Evolutionary conservation across 2,113 vertebrate species (phyloP).

Genomic region (Bambusicola thoracicus): DNA sequence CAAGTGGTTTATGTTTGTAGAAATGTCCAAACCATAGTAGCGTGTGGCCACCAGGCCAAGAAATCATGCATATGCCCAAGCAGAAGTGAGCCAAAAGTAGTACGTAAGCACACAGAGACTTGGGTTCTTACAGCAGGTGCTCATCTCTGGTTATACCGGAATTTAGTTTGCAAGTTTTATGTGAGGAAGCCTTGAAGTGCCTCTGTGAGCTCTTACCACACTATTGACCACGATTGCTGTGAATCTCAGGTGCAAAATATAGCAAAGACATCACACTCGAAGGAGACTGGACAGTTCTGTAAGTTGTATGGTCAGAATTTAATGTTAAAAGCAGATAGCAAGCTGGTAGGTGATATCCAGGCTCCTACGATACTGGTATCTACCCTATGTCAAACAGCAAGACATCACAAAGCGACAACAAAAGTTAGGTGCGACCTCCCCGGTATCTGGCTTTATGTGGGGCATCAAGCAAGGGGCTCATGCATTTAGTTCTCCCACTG

Average conservation of each 20-base stretch:
- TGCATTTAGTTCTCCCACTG: constrained; percentile 91
- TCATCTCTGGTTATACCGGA: not conserved
- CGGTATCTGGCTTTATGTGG: constrained; percentile 98
- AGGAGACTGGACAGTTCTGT: constrained; percentile 78
- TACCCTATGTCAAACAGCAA: constrained; percentile 79
- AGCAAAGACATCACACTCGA: constrained; percentile 59
- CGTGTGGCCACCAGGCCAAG: not conserved
- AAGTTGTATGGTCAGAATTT: constrained; percentile 36
- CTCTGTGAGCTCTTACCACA: constrained; percentile 66
- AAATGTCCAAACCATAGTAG: not conserved
- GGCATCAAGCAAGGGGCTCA: constrained; percentile 96
- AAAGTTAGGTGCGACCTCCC: constrained; percentile 93
- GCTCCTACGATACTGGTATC: constrained; percentile 73
- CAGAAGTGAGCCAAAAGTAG: not conserved
- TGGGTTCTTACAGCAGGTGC: not conserved
- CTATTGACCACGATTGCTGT: constrained; percentile 11
- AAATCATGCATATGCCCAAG: fast-evolving
- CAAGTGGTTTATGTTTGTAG: not conserved
- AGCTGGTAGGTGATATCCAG: constrained; percentile 69
- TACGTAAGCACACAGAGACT: not conserved
- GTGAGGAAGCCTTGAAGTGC: not conserved
- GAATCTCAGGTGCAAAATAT: constrained; percentile 15
- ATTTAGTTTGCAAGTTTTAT: not conserved
- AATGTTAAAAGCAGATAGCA: constrained; percentile 36
- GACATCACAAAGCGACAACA: constrained; percentile 86